Percentiles rank a stretch among this genome's conserved stretches.
Evolutionary conservation across 2,113 vertebrate species (phyloP).

Genomic region (Accipiter virgatus): DNA sequence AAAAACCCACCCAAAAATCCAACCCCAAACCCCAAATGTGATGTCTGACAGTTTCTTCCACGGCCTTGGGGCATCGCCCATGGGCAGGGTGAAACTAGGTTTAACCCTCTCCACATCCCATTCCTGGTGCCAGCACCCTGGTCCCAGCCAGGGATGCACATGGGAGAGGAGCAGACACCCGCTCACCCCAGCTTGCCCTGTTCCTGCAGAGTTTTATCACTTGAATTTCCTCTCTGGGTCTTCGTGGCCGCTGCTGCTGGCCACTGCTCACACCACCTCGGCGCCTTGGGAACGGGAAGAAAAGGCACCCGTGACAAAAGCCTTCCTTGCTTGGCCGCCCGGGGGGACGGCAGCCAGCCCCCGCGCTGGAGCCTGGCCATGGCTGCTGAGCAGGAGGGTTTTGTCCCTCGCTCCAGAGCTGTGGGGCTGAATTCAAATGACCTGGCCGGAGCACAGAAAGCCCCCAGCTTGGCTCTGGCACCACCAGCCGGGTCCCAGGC

Average conservation of each 20-base stretch:
- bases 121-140: not conserved
- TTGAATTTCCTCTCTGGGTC: not conserved
- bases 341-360: not conserved
- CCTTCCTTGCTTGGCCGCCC: not conserved
- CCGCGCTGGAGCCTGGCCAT: not conserved
- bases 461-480: not conserved
- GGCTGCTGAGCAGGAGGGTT: not conserved
- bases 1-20: not conserved
- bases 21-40: not conserved
- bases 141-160: not conserved
- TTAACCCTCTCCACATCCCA: not conserved
- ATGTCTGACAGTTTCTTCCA: rapidly evolving
- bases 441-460: not conserved
- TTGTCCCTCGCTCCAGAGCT: not conserved
- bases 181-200: rapidly evolving
- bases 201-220: not conserved
- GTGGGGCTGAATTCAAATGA: conserved; percentile 24
- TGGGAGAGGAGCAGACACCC: not conserved
- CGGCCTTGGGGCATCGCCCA: not conserved
- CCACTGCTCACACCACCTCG: not conserved
- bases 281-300: not conserved
- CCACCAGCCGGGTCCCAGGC: rapidly evolving
- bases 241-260: rapidly evolving
- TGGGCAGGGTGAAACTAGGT: rapidly evolving
- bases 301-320: not conserved